Conservation (phyloP, 2,113 vertebrate genomes). For the Gracilinanus agilis region DNA sequence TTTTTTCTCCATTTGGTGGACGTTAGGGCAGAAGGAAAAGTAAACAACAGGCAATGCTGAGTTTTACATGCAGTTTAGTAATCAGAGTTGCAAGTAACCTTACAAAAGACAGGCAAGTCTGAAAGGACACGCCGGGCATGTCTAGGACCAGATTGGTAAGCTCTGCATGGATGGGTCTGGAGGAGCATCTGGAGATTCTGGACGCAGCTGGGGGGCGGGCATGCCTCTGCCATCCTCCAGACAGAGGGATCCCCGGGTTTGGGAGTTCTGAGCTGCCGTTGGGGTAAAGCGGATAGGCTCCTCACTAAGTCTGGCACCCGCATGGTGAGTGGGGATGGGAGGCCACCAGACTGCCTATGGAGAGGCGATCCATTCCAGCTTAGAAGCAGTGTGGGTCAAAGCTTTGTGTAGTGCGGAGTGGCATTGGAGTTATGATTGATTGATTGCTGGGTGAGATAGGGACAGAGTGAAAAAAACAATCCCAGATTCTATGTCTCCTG, state of each 20-base stretch:
- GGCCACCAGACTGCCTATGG: neutral
- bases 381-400: neutral
- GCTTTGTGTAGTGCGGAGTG: neutral
- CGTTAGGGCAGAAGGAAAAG: conserved; percentile 9
- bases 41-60: neutral
- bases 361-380: neutral
- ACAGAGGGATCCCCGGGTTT: neutral
- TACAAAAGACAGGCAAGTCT: neutral
- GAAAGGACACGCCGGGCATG: neutral
- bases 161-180: neutral
- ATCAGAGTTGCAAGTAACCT: neutral
- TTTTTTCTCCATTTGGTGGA: conserved; percentile 3
- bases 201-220: neutral
- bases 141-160: neutral
- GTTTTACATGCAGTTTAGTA: neutral
- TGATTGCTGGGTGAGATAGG: neutral
- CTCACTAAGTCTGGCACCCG: neutral
- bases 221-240: too few relatives aligned
- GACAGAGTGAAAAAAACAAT: neutral
- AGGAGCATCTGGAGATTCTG: neutral
- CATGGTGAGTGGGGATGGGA: neutral
- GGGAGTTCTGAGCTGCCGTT: neutral
- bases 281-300: neutral
- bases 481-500: neutral
- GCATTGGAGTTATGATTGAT: neutral